A percentile compares a stretch with the other conserved stretches of the same genome.
phyloP scores from a whole-genome alignment of 2,113 vertebrate genomes.

The Spea bombifrons region DNA sequence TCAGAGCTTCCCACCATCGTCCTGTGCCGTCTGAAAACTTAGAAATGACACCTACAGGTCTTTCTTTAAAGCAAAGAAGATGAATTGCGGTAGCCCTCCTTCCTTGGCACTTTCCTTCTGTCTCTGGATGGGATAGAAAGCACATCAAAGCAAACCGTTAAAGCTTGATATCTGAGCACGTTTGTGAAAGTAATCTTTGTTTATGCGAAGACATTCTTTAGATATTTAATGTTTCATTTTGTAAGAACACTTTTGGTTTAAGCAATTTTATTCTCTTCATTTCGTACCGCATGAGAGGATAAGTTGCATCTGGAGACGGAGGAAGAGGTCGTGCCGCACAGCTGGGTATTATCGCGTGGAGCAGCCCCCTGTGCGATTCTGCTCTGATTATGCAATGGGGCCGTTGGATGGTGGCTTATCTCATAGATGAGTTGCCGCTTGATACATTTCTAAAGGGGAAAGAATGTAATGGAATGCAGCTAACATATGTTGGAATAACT shows the following conservation, averaged over 20 bases:
- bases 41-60: not conserved
- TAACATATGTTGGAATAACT: not conserved
- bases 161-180: conserved; percentile 6
- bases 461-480: conserved; percentile 21
- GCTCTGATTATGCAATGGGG: conserved; percentile 15
- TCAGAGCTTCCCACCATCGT: too few relatives aligned
- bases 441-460: conserved; percentile 31
- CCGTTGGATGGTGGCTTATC: conserved; percentile 35
- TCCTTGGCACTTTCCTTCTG: conserved; percentile 14
- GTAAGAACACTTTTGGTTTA: conserved; percentile 42
- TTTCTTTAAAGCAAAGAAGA: not conserved
- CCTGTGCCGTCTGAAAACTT: not conserved
- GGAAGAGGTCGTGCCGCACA: conserved; percentile 18
- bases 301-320: conserved; percentile 33
- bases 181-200: conserved; percentile 39
- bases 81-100: conserved; percentile 10
- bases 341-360: conserved; percentile 36
- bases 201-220: conserved; percentile 44
- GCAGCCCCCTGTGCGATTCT: conserved; percentile 18
- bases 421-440: conserved; percentile 38
- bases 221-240: conserved; percentile 40
- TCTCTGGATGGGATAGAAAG: conserved; percentile 38
- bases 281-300: conserved; percentile 17
- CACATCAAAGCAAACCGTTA: conserved; percentile 34
- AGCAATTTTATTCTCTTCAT: conserved; percentile 34